Conservation (phyloP, 2,113 vertebrate genomes). For the Terrapene triunguis region DNA sequence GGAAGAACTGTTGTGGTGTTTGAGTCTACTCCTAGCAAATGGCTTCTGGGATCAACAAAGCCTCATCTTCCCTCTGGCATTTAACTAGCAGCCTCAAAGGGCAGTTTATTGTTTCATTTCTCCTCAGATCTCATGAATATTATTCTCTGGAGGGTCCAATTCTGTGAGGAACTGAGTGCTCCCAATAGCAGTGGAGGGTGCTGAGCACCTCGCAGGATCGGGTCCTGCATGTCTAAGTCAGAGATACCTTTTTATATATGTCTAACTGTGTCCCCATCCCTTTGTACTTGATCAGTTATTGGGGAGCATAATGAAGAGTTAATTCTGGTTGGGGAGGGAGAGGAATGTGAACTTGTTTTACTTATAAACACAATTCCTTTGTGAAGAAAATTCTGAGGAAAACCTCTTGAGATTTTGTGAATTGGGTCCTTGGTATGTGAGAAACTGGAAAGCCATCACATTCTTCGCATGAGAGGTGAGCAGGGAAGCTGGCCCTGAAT, state of each 20-base stretch:
- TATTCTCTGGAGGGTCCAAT: background rate
- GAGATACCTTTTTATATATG: background rate
- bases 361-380: background rate
- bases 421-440: background rate
- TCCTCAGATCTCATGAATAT: background rate
- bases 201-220: background rate
- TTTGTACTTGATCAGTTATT: background rate
- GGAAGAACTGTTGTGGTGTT: background rate
- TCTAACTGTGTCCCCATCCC: background rate
- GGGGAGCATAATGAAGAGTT: background rate
- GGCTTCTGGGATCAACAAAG: slow-evolving; percentile 10
- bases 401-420: background rate
- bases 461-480: background rate
- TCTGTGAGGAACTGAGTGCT: background rate
- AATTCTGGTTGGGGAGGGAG: background rate
- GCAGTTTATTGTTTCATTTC: rapidly evolving
- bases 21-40: slow-evolving; percentile 9
- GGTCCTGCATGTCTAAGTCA: rapidly evolving
- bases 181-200: background rate
- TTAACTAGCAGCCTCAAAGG: rapidly evolving
- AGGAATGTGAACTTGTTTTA: background rate
- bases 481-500: background rate
- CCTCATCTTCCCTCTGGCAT: background rate
- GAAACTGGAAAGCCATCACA: background rate
- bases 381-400: background rate